These are phyloP conservation scores for Lepidurus apus DNA, from an alignment of 1,140 invertebrate species.

Conservation along the genomic window DNA sequence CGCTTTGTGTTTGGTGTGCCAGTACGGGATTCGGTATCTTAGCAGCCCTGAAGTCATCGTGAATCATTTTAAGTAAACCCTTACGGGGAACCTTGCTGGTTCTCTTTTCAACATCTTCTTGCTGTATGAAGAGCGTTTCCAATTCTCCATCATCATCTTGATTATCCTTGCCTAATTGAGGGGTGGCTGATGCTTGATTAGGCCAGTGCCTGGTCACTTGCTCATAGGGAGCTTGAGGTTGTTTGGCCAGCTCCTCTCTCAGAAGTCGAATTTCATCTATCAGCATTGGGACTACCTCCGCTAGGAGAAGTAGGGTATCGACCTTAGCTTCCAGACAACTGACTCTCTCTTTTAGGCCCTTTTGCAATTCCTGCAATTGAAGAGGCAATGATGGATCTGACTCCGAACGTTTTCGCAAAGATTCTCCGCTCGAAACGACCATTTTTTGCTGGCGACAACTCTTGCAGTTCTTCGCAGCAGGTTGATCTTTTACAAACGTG, in stretches of 20 bases:
- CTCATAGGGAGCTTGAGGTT: background rate
- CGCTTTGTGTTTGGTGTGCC: too few species aligned
- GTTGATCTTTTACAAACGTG: background rate
- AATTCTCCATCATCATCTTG: background rate
- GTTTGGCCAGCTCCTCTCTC: conserved; percentile 3
- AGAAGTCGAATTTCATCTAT: background rate
- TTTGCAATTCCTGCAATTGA: background rate
- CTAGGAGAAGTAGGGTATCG: background rate
- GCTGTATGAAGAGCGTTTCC: conserved; percentile 20
- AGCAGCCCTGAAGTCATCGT: conserved; percentile 8
- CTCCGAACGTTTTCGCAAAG: background rate
- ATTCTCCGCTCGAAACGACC: background rate
- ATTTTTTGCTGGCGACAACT: conserved; percentile 23
- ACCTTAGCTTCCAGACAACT: background rate
- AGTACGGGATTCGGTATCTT: too few species aligned
- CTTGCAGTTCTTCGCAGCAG: background rate
- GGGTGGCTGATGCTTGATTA: background rate
- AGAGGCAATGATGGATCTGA: background rate
- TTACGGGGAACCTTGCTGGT: background rate
- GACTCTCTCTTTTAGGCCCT: background rate
- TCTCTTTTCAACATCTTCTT: conserved; percentile 23
- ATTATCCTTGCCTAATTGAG: conserved; percentile 6
- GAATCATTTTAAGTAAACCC: background rate
- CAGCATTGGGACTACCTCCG: background rate
- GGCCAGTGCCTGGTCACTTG: background rate